A percentile compares a stretch with the other conserved stretches of the same genome.
These are phyloP conservation scores for Columba guinea DNA, from an alignment of 2,797 vertebrate species.

Conservation along the genomic window DNA sequence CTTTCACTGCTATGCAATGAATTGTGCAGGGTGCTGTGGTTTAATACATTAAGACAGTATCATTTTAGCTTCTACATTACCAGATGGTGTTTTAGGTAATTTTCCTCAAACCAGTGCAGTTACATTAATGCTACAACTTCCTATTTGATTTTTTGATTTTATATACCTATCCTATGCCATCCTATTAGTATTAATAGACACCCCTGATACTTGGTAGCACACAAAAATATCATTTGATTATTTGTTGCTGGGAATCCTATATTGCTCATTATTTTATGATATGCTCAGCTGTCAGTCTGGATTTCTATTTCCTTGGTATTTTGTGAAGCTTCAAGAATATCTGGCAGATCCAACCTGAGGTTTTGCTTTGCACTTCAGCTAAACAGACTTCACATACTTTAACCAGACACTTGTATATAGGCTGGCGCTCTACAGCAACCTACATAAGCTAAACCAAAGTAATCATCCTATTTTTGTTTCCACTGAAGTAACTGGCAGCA, in stretches of 20 bases:
- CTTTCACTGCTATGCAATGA: background rate
- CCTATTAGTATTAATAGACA: background rate
- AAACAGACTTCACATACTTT: constrained; percentile 20
- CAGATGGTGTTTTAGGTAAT: background rate
- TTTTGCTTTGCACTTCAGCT: background rate
- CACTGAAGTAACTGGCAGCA: background rate
- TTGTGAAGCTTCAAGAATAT: background rate
- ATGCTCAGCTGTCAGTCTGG: constrained; percentile 15
- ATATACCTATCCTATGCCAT: background rate
- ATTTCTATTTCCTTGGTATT: constrained; percentile 9
- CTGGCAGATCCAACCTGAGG: background rate
- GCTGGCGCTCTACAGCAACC: background rate
- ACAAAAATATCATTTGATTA: background rate
- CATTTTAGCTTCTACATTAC: background rate
- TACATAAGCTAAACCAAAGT: background rate
- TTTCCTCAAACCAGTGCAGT: background rate
- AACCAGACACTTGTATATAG: background rate
- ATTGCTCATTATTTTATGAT: background rate
- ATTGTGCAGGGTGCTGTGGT: background rate
- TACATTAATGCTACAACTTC: background rate
- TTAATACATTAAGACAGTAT: background rate
- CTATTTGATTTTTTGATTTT: background rate
- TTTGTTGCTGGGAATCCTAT: background rate
- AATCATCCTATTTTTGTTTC: background rate
- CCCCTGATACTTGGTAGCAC: background rate